phyloP scores from a whole-genome alignment of 2,797 vertebrate genomes.

The Sciurus vulgaris region DNA sequence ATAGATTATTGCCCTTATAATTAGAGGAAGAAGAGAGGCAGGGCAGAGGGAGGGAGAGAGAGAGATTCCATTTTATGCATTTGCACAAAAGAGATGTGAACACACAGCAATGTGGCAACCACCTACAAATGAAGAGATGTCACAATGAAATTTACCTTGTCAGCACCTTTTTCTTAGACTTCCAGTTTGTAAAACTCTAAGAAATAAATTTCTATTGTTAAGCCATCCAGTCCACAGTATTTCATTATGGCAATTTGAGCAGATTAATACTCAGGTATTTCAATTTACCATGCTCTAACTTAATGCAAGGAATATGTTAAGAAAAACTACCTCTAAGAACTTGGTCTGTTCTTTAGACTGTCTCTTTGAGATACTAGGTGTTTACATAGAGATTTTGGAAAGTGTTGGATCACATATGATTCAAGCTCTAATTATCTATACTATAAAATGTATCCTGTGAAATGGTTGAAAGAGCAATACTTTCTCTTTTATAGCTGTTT shows the following conservation, averaged over 20 bases:
- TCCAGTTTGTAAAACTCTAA: neutral
- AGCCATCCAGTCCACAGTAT: neutral
- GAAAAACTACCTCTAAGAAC: neutral
- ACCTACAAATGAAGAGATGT: neutral
- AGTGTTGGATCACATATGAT: neutral
- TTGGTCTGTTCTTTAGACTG: neutral
- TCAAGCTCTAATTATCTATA: slow-evolving; percentile 32
- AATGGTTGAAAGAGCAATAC: neutral
- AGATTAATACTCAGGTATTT: neutral
- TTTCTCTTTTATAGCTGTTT: neutral
- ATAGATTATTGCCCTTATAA: too few relatives aligned
- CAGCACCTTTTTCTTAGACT: neutral
- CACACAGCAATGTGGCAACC: too few relatives aligned
- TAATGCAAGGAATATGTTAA: neutral
- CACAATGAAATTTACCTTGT: neutral
- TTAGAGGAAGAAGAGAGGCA: too few relatives aligned
- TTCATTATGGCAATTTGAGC: neutral
- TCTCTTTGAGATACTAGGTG: slow-evolving; percentile 7
- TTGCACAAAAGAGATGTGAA: neutral
- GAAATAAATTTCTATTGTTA: neutral
- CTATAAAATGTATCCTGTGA: neutral
- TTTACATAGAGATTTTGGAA: slow-evolving; percentile 27
- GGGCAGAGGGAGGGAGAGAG: neutral
- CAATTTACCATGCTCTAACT: neutral
- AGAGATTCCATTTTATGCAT: neutral